Evolutionary conservation across 2,113 vertebrate species (phyloP), one percentile per base, ranked within the genome.

Genomic region (Genyomyrus donnyi): DNA sequence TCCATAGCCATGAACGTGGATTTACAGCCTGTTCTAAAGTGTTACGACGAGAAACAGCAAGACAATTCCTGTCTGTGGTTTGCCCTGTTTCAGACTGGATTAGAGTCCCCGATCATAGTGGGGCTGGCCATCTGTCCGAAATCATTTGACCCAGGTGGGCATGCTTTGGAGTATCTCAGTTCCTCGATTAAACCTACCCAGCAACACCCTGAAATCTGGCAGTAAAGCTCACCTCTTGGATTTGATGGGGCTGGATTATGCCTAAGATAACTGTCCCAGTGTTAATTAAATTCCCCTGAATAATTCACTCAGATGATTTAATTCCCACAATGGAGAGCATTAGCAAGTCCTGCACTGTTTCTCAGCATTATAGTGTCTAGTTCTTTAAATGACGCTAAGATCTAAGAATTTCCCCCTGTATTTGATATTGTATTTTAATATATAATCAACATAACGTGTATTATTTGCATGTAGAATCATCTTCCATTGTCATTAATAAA

Each of bases 21-120:
- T 90, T 90, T 88, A 70, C 85, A 90, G 89, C 31, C 45, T 17
- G 58, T 49, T 66, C 35, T 66, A 62, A 62, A 85, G 83, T 70
- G 85, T 86, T 90, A 66, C 85, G 45, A 50, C 42, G 39, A n/a
- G 21, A 39, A 58, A 87, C 31, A 45, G 77, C 39, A 42, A 88
- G 48, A 45, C 46, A 21, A 52, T 77, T 90, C 35, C 56, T 70
- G 89, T 86, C 53, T 86, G 85, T 46, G 42, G 48, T 31, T 70
- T 66, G 62, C 46, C n/a, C 24, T 9, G 85, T 19, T 74, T 39
- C 85, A 77, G 85, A 52, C 53, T 39, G 46, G 85, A 70, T 88
- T 88, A 52, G 19, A 35, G 58, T 49, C 21, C n/a, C 35, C 35
- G 17, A 45, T 85, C 52, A 48, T n/a, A 46, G 52, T 2, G 5